phyloP scores from a whole-genome alignment of 2,888 invertebrate species.

The Cheiracanthium punctorium region DNA sequence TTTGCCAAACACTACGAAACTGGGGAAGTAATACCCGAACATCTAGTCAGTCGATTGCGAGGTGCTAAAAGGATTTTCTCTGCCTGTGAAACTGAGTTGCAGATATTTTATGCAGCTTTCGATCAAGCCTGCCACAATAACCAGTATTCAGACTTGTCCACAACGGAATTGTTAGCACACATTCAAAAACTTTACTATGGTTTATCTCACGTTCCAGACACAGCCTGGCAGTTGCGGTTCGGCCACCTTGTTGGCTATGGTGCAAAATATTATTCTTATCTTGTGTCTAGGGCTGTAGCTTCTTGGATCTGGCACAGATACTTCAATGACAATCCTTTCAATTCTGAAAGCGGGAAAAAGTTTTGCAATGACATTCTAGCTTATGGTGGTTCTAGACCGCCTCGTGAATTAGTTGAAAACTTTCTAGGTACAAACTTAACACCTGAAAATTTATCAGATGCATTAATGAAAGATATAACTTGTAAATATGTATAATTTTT shows the following conservation, averaged over 20 bases:
- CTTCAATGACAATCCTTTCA: conserved; percentile 87
- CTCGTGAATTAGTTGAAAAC: conserved; percentile 82
- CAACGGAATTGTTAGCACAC: conserved; percentile 85
- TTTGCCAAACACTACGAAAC: conserved; percentile 95
- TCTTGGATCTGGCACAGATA: conserved; percentile 93
- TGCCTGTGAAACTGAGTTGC: conserved; percentile 91
- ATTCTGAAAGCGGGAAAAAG: conserved; percentile 84
- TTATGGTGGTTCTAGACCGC: conserved; percentile 91
- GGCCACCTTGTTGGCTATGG: conserved; percentile 98
- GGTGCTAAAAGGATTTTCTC: conserved; percentile 90
- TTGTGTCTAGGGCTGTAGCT: conserved; percentile 94
- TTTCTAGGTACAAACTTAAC: conserved; percentile 57
- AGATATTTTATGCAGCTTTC: conserved; percentile 92
- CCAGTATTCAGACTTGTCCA: conserved; percentile 78
- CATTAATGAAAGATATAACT: conserved; percentile 60
- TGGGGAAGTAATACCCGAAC: conserved; percentile 86
- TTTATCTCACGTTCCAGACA: conserved; percentile 89
- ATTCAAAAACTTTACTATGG: conserved; percentile 90
- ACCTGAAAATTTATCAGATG: conserved; percentile 58
- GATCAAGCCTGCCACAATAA: conserved; percentile 91
- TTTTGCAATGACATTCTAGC: conserved; percentile 86
- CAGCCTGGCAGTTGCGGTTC: conserved; percentile 97
- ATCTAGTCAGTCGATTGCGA: conserved; percentile 86
- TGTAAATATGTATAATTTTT: conserved; percentile 16
- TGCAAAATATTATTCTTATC: conserved; percentile 98